Evolutionary conservation across 1,140 invertebrate genomes (phyloP).

Genomic region (Drosophila arawakana): DNA sequence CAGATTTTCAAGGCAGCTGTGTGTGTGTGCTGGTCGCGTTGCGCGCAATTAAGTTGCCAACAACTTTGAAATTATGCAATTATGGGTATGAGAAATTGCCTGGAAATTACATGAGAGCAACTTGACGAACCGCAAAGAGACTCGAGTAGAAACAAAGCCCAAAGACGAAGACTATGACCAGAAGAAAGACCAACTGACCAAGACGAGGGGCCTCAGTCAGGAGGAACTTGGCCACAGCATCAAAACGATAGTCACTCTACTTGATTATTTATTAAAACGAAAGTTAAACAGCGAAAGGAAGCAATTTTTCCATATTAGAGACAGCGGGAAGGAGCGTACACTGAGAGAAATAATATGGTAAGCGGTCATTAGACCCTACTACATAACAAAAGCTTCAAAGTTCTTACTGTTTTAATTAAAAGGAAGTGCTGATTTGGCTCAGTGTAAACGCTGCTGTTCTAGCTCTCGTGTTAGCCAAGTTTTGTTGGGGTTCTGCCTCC

Average conservation of each 20-base stretch:
- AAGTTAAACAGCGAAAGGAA: conserved; percentile 83
- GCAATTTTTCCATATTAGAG: conserved; percentile 79
- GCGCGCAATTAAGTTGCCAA: conserved; percentile 83
- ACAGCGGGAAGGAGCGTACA: conserved; percentile 2
- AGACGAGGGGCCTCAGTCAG: not conserved
- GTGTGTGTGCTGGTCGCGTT: conserved; percentile 52
- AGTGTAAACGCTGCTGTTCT: not conserved
- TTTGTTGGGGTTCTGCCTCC: conserved; percentile 10
- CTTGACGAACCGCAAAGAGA: conserved; percentile 70
- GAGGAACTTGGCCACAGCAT: conserved; percentile 8
- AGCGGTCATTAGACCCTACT: not conserved
- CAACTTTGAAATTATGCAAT: conserved; percentile 84
- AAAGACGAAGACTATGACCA: conserved; percentile 18
- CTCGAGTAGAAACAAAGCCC: not conserved
- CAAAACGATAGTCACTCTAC: conserved; percentile 59
- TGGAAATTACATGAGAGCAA: conserved; percentile 80
- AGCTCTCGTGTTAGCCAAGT: conserved; percentile 42
- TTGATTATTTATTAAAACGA: conserved; percentile 83
- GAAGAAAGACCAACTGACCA: not conserved
- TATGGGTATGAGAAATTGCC: conserved; percentile 84
- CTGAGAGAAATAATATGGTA: not conserved
- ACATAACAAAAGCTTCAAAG: too few relatives aligned
- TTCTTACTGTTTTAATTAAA: not conserved
- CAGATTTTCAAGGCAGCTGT: conserved; percentile 32
- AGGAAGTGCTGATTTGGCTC: not conserved